Percentiles rank a stretch among this genome's conserved stretches.
These are phyloP conservation scores for Rhopalosiphum nymphaeae DNA, from an alignment of 2,888 invertebrate species.

Conservation along the genomic window DNA sequence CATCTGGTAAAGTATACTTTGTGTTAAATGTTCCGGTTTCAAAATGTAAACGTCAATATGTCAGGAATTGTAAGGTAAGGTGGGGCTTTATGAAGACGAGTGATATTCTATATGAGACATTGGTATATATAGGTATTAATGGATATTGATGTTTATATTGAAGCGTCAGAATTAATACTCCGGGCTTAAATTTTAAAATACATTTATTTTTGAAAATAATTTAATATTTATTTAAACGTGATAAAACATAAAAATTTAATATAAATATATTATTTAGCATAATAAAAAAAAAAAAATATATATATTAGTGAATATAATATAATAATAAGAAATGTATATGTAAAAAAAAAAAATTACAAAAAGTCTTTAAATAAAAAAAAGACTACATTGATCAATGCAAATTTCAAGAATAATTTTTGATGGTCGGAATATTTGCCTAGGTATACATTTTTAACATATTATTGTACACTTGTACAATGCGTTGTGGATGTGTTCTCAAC, in stretches of 20 bases:
- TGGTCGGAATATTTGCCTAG: slow-evolving; percentile 39
- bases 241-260: slow-evolving; percentile 37
- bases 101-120: slow-evolving; percentile 3
- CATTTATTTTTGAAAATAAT: slow-evolving; percentile 50
- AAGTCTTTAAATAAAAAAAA: slow-evolving; percentile 14
- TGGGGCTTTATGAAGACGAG: neutral
- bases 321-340: slow-evolving; percentile 20
- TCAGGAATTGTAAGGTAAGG: slow-evolving; percentile 8
- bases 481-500: neutral
- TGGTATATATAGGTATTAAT: neutral
- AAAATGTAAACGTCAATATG: slow-evolving; percentile 18
- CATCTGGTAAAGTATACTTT: neutral
- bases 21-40: slow-evolving; percentile 2
- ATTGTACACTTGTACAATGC: neutral
- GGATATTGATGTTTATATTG: slow-evolving; percentile 29
- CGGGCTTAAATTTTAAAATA: neutral
- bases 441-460: neutral
- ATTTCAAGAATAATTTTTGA: neutral
- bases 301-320: slow-evolving; percentile 24
- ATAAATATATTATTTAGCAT: slow-evolving; percentile 36
- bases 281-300: slow-evolving; percentile 15
- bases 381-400: neutral
- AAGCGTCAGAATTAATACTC: slow-evolving; percentile 19
- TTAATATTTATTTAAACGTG: slow-evolving; percentile 36
- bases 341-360: slow-evolving; percentile 44